These are phyloP conservation scores for Ispidina picta DNA, from an alignment of 2,797 vertebrate genomes.

Conservation along the genomic window DNA sequence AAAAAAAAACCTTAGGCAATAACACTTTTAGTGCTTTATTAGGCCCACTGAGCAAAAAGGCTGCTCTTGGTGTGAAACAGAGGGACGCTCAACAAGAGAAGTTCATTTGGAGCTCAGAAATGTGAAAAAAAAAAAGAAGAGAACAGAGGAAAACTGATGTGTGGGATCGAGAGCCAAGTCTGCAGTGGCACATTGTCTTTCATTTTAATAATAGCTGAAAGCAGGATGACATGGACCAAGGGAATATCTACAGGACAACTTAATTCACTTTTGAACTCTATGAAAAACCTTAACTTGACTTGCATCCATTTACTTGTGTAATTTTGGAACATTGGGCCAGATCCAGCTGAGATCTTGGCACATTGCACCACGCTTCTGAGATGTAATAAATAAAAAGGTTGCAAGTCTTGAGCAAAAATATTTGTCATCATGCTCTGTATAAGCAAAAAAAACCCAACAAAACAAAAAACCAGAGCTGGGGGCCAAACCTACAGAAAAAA, in stretches of 20 bases:
- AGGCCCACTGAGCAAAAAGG: neutral
- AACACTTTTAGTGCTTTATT: neutral
- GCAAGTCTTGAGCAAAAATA: neutral
- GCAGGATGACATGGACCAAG: neutral
- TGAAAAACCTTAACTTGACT: neutral
- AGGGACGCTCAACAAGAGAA: neutral
- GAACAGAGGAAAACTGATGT: neutral
- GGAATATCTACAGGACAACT: neutral
- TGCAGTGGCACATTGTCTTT: neutral
- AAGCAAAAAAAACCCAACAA: neutral
- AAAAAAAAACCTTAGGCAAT: neutral
- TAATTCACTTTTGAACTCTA: neutral
- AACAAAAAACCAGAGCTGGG: neutral
- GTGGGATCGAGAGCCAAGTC: neutral
- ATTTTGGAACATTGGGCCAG: slow-evolving; percentile 1
- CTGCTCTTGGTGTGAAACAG: neutral
- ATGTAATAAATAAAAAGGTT: slow-evolving; percentile 15
- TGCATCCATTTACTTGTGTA: slow-evolving; percentile 22
- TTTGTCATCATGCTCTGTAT: neutral
- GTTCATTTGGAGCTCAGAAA: neutral
- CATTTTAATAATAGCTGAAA: neutral
- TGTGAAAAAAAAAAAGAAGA: neutral
- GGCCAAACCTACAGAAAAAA: neutral
- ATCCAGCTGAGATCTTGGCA: slow-evolving; percentile 19
- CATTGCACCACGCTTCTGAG: neutral